Percentiles rank a stretch among this genome's conserved stretches.
Evolutionary conservation across 2,797 vertebrate species (phyloP).

Genomic region (Hafferia zeledoni): DNA sequence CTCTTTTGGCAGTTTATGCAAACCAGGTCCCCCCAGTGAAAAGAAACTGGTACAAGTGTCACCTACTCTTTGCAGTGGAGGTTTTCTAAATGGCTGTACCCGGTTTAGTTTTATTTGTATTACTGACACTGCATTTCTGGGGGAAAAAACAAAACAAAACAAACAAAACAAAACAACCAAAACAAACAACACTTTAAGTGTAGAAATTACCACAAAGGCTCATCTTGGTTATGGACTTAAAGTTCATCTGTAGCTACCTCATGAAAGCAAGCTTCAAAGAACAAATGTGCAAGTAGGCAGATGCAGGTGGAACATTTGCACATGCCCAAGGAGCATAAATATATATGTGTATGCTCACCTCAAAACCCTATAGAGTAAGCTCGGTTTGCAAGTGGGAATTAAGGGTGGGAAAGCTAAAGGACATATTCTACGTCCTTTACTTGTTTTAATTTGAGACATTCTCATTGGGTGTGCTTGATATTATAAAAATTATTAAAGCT

Average conservation of each 20-base stretch:
- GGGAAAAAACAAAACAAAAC: too few relatives aligned
- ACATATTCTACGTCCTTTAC: not conserved
- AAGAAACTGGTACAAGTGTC: not conserved
- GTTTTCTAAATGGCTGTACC: not conserved
- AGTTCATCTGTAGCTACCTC: not conserved
- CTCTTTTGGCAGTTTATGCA: not conserved
- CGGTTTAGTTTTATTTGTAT: not conserved
- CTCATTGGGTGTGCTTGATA: not conserved
- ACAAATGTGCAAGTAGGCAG: rapidly evolving
- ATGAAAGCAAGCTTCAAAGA: too few relatives aligned
- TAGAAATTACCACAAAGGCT: not conserved
- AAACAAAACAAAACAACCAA: too few relatives aligned
- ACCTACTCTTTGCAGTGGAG: too few relatives aligned
- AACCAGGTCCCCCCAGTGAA: not conserved
- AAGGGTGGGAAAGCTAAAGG: not conserved
- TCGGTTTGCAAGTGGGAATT: not conserved
- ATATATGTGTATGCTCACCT: too few relatives aligned
- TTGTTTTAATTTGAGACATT: not conserved
- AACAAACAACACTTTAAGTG: rapidly evolving
- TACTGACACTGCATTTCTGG: not conserved
- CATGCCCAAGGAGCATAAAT: rapidly evolving
- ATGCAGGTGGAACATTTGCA: rapidly evolving
- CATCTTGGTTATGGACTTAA: not conserved
- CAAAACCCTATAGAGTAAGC: not conserved
- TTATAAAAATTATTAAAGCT: not conserved